These are phyloP conservation scores for Lichenostomus cassidix DNA, from an alignment of 2,113 vertebrate species.

Conservation along the genomic window DNA sequence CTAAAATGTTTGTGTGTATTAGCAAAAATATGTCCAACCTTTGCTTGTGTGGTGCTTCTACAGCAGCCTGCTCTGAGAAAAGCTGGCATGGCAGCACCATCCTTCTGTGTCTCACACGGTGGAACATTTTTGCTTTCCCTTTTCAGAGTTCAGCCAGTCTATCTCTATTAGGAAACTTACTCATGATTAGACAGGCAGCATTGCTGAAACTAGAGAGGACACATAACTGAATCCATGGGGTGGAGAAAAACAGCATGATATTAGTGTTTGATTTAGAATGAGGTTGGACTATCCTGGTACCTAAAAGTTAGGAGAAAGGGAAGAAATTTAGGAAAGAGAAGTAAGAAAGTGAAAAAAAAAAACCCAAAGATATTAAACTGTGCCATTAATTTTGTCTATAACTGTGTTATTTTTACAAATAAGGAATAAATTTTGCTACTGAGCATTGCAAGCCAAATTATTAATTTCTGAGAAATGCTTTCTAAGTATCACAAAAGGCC, in stretches of 20 bases:
- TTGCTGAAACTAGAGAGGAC: neutral
- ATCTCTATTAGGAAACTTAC: neutral
- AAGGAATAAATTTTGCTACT: neutral
- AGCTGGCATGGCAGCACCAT: neutral
- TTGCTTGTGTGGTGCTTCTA: neutral
- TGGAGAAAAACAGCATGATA: neutral
- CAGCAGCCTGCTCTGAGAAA: neutral
- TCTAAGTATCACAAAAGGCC: neutral
- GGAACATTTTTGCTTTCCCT: neutral
- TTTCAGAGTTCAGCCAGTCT: neutral
- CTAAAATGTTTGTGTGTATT: neutral
- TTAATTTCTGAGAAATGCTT: neutral
- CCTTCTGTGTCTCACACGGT: neutral
- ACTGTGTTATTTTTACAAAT: neutral
- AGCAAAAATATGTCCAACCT: neutral
- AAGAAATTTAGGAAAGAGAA: neutral
- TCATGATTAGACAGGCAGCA: neutral
- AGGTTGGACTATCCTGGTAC: neutral
- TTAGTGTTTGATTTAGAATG: neutral
- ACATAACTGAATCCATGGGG: neutral
- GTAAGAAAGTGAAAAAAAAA: neutral
- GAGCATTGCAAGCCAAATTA: neutral
- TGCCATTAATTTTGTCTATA: neutral
- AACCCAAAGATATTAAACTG: fast-evolving
- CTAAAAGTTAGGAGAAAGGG: neutral